Base-by-base conservation (phyloP, 2,113 vertebrate species). In the Elachura formosa region DNA sequence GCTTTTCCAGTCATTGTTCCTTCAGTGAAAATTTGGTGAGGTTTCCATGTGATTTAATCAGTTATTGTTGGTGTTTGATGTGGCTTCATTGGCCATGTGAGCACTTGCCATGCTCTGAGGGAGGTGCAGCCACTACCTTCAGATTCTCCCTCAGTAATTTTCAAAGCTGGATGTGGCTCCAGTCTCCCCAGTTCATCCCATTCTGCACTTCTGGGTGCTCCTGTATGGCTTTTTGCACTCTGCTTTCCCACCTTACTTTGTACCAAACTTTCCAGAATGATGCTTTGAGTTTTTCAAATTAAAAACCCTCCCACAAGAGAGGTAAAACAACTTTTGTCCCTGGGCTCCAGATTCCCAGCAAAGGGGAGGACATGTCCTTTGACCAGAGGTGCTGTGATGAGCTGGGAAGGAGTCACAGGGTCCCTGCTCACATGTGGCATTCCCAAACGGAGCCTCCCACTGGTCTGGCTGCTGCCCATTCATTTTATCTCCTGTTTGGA, bases 341-440 rank as follows among this genome's bases (percentile, higher is more conserved):
- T 6, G 29, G 45, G 26, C 45, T 72, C 69, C 41, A 45, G 49
- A 22, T 63, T 26, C 71, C 51, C 75, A 22, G 46, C 0, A 0
- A 9, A 4, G 22, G 52, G 49, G 38, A 73, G 28, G 21, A 14
- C 0, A 0, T 21, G 22, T 54, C 40, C 64, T 62, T 64, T 54
- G 52, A 25, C 56, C 86, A 67, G 76, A 63, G 72, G 64, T 67
- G 55, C 73, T 45, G 68, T 21, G 72, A 38, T 1, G 66, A 52
- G 68, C 40, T 48, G 43, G 90, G 64, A 52, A 82, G 66, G 45
- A 84, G 29, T 20, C 23, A 11, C 63, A 18, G 4, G 56, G 76
- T 56, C 31, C 46, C 75, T 43, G 38, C 23, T 74, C 10, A 2
- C 41, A 49, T 0, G 3, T 31, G 83, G 34, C 41, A 3, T 59